phyloP scores from a whole-genome alignment of 2,888 invertebrate species.

The Pristionchus mayeri region DNA sequence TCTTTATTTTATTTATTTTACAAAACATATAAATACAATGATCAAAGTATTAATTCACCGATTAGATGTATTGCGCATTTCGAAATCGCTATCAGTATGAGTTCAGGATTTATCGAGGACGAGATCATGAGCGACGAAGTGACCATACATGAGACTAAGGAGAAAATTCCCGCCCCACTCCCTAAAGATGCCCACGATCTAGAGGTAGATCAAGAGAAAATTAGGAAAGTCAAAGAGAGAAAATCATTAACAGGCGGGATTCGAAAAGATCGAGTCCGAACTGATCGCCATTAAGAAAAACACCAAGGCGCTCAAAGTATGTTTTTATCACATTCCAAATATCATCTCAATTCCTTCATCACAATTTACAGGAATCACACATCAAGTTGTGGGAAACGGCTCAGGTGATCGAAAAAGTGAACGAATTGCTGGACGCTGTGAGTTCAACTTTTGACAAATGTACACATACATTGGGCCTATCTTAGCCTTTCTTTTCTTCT shows the following conservation, averaged over 20 bases:
- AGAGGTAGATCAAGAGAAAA: constrained; percentile 58
- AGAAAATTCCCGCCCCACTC: constrained; percentile 66
- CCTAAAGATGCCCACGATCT: constrained; percentile 71
- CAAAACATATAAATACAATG: no score
- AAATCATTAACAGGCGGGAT: constrained; percentile 55
- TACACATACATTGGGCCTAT: not conserved
- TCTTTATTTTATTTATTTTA: not conserved
- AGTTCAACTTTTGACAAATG: not conserved
- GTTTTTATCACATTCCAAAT: not conserved
- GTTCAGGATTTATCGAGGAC: constrained; percentile 62
- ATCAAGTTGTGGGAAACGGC: constrained; percentile 66
- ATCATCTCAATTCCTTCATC: no score
- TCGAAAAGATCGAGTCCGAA: constrained; percentile 72
- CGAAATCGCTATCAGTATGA: not conserved
- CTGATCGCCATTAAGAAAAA: constrained; percentile 65
- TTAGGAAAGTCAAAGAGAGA: not conserved
- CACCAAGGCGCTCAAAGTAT: constrained; percentile 57
- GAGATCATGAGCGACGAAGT: constrained; percentile 64
- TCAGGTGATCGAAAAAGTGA: constrained; percentile 68
- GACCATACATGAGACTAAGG: constrained; percentile 61
- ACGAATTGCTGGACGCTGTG: constrained; percentile 63
- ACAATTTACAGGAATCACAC: constrained; percentile 57
- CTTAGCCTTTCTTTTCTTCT: not conserved
- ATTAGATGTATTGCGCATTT: no score
- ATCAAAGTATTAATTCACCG: no score